Evolutionary conservation across 2,888 invertebrate species (phyloP).

Genomic region (Ornithoptera priamus): DNA sequence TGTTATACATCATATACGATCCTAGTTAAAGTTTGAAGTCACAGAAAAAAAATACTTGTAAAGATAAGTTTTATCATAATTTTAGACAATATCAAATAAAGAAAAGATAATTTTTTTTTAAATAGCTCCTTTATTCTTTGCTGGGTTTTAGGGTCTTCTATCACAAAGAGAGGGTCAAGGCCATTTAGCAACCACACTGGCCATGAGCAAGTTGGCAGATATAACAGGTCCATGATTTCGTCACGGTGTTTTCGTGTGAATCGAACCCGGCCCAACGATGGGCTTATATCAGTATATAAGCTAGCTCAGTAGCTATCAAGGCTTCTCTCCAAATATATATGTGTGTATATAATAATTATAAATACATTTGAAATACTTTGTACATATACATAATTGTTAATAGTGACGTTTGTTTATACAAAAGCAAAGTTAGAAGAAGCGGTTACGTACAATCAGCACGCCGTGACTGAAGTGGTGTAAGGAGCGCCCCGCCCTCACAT

Average conservation of each 20-base stretch:
- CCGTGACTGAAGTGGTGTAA: background rate
- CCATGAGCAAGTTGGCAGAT: too few relatives aligned
- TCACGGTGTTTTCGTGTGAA: too few relatives aligned
- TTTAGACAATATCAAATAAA: background rate
- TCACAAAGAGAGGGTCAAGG: too few relatives aligned
- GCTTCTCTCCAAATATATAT: background rate
- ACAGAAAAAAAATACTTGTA: background rate
- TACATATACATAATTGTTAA: conserved; percentile 8
- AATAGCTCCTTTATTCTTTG: too few relatives aligned
- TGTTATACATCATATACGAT: background rate
- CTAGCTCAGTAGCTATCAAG: too few relatives aligned
- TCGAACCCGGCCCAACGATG: too few relatives aligned
- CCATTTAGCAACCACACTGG: too few relatives aligned
- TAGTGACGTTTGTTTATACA: conserved; percentile 24
- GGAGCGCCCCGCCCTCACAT: conserved; percentile 38
- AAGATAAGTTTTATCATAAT: background rate
- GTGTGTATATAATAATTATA: background rate
- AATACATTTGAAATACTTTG: background rate
- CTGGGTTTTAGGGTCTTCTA: too few relatives aligned
- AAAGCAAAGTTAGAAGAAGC: conserved; percentile 13
- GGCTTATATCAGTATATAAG: too few relatives aligned
- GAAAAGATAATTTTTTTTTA: too few relatives aligned
- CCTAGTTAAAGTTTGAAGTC: background rate
- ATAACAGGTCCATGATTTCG: background rate
- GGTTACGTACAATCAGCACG: conserved; percentile 2